Percentiles rank a stretch among this genome's conserved stretches.
Evolutionary conservation across 1,140 invertebrate genomes (phyloP).

Genomic region (Drosophila bipectinata): DNA sequence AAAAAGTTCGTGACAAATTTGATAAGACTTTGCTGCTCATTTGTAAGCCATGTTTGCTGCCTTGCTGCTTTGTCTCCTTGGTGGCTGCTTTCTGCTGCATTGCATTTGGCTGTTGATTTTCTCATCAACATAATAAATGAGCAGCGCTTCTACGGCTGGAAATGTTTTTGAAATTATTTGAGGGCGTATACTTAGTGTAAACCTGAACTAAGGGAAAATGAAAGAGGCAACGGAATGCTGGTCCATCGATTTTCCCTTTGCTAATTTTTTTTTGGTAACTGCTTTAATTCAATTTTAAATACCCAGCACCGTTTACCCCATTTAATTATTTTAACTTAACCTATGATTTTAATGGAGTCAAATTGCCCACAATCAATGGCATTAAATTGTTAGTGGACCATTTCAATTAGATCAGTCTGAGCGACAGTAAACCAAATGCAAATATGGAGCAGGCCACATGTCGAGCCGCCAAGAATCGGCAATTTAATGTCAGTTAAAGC

Average conservation of each 20-base stretch:
- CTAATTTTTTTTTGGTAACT: not conserved
- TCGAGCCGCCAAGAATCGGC: constrained; percentile 37
- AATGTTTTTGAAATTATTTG: constrained; percentile 14
- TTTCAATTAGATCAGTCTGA: constrained; percentile 39
- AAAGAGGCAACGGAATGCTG: no score
- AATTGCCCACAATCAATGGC: not conserved
- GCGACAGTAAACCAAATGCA: constrained; percentile 16
- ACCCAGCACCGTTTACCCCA: not conserved
- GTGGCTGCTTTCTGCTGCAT: constrained; percentile 30
- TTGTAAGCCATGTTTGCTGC: constrained; percentile 38
- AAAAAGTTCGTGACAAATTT: constrained; percentile 57
- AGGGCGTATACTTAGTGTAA: not conserved
- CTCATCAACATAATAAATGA: constrained; percentile 46
- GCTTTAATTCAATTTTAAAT: not conserved
- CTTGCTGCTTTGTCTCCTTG: constrained; percentile 20
- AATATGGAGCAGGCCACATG: constrained; percentile 49
- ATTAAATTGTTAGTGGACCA: constrained; percentile 28
- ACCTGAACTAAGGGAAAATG: not conserved
- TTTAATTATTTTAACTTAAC: not conserved
- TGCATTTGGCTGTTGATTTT: constrained; percentile 56
- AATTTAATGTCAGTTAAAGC: constrained; percentile 56
- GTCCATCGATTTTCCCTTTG: no score
- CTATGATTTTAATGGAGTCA: not conserved
- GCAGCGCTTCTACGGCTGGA: constrained; percentile 18
- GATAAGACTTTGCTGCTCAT: constrained; percentile 54